Evolutionary conservation across 2,888 invertebrate species (phyloP).

Genomic region (Antheraea assamensis): DNA sequence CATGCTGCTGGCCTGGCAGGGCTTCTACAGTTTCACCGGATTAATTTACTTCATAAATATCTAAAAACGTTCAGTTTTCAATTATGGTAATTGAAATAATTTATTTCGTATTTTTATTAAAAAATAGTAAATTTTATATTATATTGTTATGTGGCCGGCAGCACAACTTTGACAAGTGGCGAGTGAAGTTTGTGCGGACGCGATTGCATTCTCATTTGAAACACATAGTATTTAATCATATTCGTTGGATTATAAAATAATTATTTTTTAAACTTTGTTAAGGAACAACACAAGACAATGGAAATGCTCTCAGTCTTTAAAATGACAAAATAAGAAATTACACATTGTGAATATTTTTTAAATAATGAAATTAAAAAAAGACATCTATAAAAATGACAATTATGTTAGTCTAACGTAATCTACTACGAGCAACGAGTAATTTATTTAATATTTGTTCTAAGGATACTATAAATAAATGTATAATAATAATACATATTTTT

Average conservation of each 20-base stretch:
- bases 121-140: too few relatives aligned
- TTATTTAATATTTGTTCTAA: background rate
- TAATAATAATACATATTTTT: background rate
- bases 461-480: background rate
- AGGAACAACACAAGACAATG: background rate
- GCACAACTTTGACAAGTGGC: too few relatives aligned
- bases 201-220: too few relatives aligned
- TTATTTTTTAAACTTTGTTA: background rate
- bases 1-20: too few relatives aligned
- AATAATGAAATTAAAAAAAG: background rate
- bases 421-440: background rate
- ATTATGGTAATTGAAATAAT: too few relatives aligned
- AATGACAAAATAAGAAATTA: background rate
- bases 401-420: too few relatives aligned
- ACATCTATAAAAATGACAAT: background rate
- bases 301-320: slow-evolving; percentile 7
- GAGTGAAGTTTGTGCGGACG: too few relatives aligned
- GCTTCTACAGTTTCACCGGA: too few relatives aligned
- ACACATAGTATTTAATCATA: background rate
- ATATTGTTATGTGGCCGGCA: too few relatives aligned
- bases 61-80: too few relatives aligned
- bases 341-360: background rate
- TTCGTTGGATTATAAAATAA: background rate
- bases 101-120: too few relatives aligned
- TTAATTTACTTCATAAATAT: too few relatives aligned